Evolutionary conservation across 2,888 invertebrate species (phyloP).

Genomic region (Ichneumoninae sp.): DNA sequence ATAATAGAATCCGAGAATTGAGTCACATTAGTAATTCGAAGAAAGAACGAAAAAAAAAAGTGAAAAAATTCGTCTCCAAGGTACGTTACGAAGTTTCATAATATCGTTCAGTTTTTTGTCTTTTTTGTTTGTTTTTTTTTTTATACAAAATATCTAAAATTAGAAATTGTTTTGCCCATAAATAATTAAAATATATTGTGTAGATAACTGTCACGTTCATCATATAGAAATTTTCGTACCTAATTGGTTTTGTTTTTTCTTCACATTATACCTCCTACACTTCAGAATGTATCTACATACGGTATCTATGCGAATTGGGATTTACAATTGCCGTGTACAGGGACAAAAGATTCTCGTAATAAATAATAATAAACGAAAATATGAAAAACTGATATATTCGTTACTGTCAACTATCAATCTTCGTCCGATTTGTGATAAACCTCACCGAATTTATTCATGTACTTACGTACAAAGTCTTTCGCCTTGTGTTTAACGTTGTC

Average conservation of each 20-base stretch:
- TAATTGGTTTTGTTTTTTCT: constrained; percentile 46
- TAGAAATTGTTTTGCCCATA: constrained; percentile 54
- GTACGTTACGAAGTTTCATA: constrained; percentile 30
- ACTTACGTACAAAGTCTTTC: constrained; percentile 96
- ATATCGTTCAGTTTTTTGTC: constrained; percentile 22
- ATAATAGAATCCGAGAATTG: not conserved
- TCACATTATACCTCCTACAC: constrained; percentile 34
- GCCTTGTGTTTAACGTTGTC: constrained; percentile 97
- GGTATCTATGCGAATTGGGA: constrained; percentile 56
- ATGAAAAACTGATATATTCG: constrained; percentile 17
- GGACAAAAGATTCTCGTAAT: constrained; percentile 52
- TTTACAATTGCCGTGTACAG: constrained; percentile 53
- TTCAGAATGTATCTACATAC: constrained; percentile 63
- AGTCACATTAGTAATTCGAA: constrained; percentile 27
- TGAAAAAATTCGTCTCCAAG: constrained; percentile 29
- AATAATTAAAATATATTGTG: constrained; percentile 66
- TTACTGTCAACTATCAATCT: constrained; percentile 75
- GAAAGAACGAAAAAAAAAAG: constrained; percentile 32
- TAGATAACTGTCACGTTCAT: constrained; percentile 66
- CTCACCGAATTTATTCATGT: constrained; percentile 97
- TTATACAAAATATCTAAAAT: constrained; percentile 51
- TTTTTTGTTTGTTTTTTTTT: constrained; percentile 9
- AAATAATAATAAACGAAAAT: constrained; percentile 55
- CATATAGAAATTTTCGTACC: constrained; percentile 67
- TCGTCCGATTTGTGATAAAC: constrained; percentile 90